A percentile compares a stretch with the other conserved stretches of the same genome.
These are phyloP conservation scores for Lordiphosa andalusiaca DNA, from an alignment of 2,888 invertebrate genomes.

Conservation along the genomic window DNA sequence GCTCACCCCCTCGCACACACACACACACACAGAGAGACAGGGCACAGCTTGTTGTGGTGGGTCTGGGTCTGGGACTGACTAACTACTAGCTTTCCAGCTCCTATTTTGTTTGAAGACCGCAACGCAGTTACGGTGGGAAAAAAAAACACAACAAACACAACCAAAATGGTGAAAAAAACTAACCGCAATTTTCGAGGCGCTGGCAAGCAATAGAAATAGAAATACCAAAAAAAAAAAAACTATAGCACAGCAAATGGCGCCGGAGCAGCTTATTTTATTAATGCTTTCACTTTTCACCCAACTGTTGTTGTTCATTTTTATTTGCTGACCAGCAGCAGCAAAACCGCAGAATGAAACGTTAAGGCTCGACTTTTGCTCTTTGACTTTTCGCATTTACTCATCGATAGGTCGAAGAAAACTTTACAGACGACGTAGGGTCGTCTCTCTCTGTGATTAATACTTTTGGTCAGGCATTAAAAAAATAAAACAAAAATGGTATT, in stretches of 20 bases:
- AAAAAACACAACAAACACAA: slow-evolving; percentile 38
- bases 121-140: slow-evolving; percentile 72
- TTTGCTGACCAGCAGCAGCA: no score
- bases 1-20: slow-evolving; percentile 15
- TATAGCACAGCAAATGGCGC: slow-evolving; percentile 23
- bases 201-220: slow-evolving; percentile 59
- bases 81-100: slow-evolving; percentile 68
- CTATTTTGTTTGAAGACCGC: slow-evolving; percentile 65
- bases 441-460: slow-evolving; percentile 73
- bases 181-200: slow-evolving; percentile 76
- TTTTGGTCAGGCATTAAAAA: slow-evolving; percentile 68
- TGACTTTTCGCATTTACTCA: slow-evolving; percentile 29
- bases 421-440: slow-evolving; percentile 57
- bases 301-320: slow-evolving; percentile 35
- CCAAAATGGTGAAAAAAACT: slow-evolving; percentile 43
- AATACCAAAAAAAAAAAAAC: slow-evolving; percentile 18
- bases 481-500: slow-evolving; percentile 57
- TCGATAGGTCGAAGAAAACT: slow-evolving; percentile 60
- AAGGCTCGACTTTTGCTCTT: slow-evolving; percentile 36
- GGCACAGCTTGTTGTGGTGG: slow-evolving; percentile 7
- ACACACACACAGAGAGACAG: slow-evolving; percentile 6
- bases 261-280: slow-evolving; percentile 61
- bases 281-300: slow-evolving; percentile 55
- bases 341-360: slow-evolving; percentile 33
- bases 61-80: slow-evolving; percentile 25